Percentiles rank a stretch among this genome's conserved stretches.
These are phyloP conservation scores for Plebejus melissa DNA, from an alignment of 2,888 invertebrate species.

Conservation along the genomic window DNA sequence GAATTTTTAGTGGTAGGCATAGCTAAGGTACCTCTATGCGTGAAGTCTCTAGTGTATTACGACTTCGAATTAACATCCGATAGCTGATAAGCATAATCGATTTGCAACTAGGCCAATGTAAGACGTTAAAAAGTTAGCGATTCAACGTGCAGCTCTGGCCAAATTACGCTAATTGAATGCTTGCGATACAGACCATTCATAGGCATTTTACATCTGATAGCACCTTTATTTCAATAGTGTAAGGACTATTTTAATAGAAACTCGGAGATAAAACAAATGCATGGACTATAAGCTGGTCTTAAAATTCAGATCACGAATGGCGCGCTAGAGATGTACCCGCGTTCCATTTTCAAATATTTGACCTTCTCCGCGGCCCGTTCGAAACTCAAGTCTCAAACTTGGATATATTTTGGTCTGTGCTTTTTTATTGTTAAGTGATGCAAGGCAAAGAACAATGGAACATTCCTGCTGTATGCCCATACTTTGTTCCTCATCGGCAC, in stretches of 20 bases:
- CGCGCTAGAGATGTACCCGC: conserved; percentile 40
- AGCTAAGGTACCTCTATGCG: too few species aligned
- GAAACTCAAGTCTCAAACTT: conserved; percentile 32
- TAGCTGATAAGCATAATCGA: conserved; percentile 6
- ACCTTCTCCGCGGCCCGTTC: conserved; percentile 50
- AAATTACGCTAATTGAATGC: conserved; percentile 16
- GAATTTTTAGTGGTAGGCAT: too few species aligned
- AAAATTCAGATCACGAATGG: conserved; percentile 40
- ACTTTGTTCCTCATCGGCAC: conserved; percentile 3
- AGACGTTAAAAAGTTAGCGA: conserved; percentile 3
- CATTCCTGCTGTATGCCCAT: conserved; percentile 7
- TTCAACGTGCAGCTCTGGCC: not conserved
- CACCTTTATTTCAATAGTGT: not conserved
- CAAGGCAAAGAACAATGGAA: conserved; percentile 2
- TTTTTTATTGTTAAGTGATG: conserved; percentile 8
- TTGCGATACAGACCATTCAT: conserved; percentile 13
- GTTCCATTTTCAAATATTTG: conserved; percentile 51
- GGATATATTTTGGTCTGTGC: conserved; percentile 11
- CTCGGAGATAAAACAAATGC: not conserved
- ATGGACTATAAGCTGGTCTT: conserved; percentile 28
- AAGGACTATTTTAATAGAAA: not conserved
- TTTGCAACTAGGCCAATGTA: conserved; percentile 17
- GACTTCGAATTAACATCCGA: not conserved
- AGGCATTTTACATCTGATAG: not conserved
- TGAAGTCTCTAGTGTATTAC: not conserved